phyloP scores from a whole-genome alignment of 2,888 invertebrate genomes.

The Thecocarcelia acutangulata region DNA sequence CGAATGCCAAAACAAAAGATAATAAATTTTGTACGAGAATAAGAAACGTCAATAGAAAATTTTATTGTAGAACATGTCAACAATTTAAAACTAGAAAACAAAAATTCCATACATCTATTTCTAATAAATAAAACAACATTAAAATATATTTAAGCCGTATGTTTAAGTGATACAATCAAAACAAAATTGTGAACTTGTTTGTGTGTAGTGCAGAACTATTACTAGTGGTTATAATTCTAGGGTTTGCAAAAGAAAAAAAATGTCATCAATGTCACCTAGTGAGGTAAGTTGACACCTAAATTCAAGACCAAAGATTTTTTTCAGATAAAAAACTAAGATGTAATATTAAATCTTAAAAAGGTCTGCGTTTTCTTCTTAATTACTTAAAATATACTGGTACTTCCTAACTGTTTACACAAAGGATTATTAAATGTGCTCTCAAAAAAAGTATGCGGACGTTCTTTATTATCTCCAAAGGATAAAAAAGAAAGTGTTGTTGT shows the following conservation, averaged over 20 bases:
- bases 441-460: no score
- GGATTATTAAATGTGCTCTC: no score
- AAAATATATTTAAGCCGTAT: constrained; percentile 6
- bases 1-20: constrained; percentile 50
- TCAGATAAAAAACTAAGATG: no score
- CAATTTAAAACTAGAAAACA: constrained; percentile 60
- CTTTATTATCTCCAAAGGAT: no score
- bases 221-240: constrained; percentile 28
- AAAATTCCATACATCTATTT: constrained; percentile 21
- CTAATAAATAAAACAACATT: constrained; percentile 47
- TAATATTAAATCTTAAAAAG: no score
- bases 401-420: no score
- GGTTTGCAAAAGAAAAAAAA: constrained; percentile 70
- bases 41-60: constrained; percentile 66
- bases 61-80: constrained; percentile 69
- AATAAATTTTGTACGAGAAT: constrained; percentile 33
- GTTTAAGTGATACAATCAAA: constrained; percentile 13
- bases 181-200: not conserved
- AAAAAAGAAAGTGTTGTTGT: no score
- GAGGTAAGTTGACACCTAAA: constrained; percentile 73
- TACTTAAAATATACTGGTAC: no score
- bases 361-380: no score
- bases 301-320: not conserved
- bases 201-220: constrained; percentile 7
- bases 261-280: constrained; percentile 78